Percentiles rank a stretch among this genome's conserved stretches.
Evolutionary conservation across 1,140 invertebrate species (phyloP).

Genomic region (Rhysida immarginata): DNA sequence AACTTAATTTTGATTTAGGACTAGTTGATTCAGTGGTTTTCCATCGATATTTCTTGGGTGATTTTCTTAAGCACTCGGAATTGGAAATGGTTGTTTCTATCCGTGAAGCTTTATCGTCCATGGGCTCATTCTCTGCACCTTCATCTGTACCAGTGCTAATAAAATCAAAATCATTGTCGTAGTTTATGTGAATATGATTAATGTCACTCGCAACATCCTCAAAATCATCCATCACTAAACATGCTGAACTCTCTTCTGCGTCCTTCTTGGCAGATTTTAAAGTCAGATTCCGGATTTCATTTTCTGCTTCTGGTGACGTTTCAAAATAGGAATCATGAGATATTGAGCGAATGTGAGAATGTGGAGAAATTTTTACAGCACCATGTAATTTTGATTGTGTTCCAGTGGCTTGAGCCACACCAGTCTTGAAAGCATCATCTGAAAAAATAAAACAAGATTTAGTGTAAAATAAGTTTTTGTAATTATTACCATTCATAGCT

Average conservation of each 20-base stretch:
- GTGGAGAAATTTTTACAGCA: conserved; percentile 4
- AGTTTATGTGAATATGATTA: neutral
- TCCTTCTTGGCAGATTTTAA: neutral
- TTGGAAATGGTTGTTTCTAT: too few species aligned
- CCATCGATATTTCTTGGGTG: conserved; percentile 5
- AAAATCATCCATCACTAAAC: conserved; percentile 2
- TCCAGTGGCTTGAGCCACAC: neutral
- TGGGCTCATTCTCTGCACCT: neutral
- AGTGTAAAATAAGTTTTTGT: too few species aligned
- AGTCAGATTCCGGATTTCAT: neutral
- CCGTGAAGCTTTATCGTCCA: neutral
- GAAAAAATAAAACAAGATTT: neutral
- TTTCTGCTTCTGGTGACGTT: conserved; percentile 19
- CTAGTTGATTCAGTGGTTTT: neutral
- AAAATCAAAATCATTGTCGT: neutral
- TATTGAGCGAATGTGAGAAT: conserved; percentile 43
- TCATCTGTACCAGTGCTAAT: neutral
- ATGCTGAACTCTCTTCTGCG: neutral
- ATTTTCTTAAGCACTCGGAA: neutral
- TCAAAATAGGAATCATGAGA: conserved; percentile 90
- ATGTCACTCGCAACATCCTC: neutral
- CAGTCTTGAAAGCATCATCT: neutral
- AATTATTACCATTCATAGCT: too few species aligned
- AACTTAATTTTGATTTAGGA: conserved; percentile 3
- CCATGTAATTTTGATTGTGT: too few species aligned